These are phyloP conservation scores for Agelastica alni DNA, from an alignment of 2,888 invertebrate species.

Conservation along the genomic window DNA sequence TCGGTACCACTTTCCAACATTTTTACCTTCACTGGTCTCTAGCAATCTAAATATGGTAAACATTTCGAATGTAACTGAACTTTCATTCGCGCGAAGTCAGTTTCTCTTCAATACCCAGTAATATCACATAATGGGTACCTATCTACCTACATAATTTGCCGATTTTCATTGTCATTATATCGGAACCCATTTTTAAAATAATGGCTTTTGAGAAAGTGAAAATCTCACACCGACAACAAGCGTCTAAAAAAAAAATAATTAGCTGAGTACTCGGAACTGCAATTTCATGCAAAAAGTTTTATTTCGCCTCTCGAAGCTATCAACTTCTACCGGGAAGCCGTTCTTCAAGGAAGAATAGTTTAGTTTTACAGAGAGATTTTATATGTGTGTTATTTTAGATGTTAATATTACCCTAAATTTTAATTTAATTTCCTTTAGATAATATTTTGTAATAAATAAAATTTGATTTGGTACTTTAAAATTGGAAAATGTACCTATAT, in stretches of 20 bases:
- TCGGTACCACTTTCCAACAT: no score
- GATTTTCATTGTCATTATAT: constrained; percentile 8
- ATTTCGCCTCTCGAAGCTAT: constrained; percentile 16
- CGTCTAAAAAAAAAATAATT: background rate
- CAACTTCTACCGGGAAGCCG: constrained; percentile 13
- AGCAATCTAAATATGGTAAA: constrained; percentile 25
- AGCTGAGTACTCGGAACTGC: background rate
- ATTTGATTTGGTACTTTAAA: no score
- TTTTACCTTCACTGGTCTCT: constrained; percentile 18
- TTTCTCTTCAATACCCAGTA: constrained; percentile 30
- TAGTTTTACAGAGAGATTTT: no score
- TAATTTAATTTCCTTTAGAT: no score
- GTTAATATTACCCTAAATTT: no score
- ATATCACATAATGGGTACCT: constrained; percentile 20
- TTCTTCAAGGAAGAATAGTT: constrained; percentile 21
- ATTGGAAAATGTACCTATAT: no score
- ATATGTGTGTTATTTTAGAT: no score
- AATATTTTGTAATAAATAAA: no score
- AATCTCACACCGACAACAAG: background rate
- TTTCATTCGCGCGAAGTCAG: constrained; percentile 26
- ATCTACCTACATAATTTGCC: constrained; percentile 13
- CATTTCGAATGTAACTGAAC: constrained; percentile 28
- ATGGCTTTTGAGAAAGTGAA: constrained; percentile 16
- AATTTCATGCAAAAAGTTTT: background rate
- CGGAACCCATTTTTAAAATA: background rate